These are phyloP conservation scores for Limnothrissa miodon DNA, from an alignment of 2,113 vertebrate species.

Conservation along the genomic window DNA sequence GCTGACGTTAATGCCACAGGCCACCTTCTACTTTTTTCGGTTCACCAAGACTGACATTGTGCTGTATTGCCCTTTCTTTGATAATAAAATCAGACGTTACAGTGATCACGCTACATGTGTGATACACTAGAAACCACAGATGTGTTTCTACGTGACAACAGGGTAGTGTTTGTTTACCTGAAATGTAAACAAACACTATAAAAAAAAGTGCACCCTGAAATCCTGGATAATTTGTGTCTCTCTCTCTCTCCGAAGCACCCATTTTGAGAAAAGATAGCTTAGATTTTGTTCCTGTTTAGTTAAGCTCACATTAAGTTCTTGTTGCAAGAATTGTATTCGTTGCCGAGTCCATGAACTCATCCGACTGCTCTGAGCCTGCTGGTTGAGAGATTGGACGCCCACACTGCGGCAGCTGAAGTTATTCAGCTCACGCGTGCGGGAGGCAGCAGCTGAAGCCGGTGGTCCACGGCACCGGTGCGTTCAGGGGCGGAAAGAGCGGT, in stretches of 20 bases:
- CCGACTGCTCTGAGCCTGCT: neutral
- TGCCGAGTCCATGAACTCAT: neutral
- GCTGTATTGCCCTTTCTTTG: neutral
- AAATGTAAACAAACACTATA: too few relatives aligned
- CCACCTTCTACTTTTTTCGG: neutral
- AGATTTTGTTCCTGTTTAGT: neutral
- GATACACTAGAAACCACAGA: too few relatives aligned
- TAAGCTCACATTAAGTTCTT: neutral
- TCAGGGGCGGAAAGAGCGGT: conserved; percentile 49
- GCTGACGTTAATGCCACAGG: neutral
- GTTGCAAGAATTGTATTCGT: neutral
- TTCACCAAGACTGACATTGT: neutral
- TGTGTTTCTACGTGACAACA: neutral
- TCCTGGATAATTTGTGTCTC: neutral
- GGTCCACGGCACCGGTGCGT: conserved; percentile 39
- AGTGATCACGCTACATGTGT: neutral
- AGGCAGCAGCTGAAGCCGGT: conserved; percentile 28
- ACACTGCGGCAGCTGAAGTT: conserved; percentile 33
- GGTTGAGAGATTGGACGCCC: neutral
- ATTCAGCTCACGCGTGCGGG: conserved; percentile 36
- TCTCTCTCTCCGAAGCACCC: neutral
- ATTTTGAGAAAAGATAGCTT: neutral
- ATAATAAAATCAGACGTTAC: neutral
- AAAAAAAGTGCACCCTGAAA: neutral
- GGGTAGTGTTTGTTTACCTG: neutral